Evolutionary conservation across 2,888 invertebrate species (phyloP).

Genomic region (Lepeophtheirus nordmannii): DNA sequence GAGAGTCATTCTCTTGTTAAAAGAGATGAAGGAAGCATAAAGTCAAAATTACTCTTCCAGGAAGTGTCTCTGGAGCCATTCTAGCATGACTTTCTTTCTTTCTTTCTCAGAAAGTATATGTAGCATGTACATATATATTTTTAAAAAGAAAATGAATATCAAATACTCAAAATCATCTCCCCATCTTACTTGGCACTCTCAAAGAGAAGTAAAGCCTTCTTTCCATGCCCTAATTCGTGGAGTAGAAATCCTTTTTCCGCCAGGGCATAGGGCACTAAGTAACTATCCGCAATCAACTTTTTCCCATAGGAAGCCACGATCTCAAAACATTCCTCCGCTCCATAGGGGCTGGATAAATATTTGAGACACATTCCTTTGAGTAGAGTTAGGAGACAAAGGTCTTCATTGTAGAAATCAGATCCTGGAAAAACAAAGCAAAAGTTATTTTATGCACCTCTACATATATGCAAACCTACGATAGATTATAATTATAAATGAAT

Average conservation of each 20-base stretch:
- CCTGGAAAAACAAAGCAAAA: slow-evolving; percentile 18
- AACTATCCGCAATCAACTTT: slow-evolving; percentile 61
- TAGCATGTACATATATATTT: too few species aligned
- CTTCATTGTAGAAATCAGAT: slow-evolving; percentile 46
- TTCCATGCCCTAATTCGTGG: slow-evolving; percentile 49
- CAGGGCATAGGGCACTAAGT: slow-evolving; percentile 66
- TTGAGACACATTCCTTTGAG: slow-evolving; percentile 68
- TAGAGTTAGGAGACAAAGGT: slow-evolving; percentile 54
- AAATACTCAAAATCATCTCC: too few species aligned
- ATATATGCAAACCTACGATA: background rate
- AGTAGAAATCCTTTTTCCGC: slow-evolving; percentile 70
- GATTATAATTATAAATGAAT: too few species aligned
- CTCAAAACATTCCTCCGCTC: slow-evolving; percentile 57
- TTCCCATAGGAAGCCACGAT: slow-evolving; percentile 49
- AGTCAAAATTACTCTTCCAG: too few species aligned
- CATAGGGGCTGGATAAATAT: slow-evolving; percentile 56
- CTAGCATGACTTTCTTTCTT: too few species aligned
- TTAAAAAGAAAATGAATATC: too few species aligned
- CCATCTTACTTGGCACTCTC: slow-evolving; percentile 61
- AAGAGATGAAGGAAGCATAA: too few species aligned
- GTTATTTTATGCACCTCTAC: background rate
- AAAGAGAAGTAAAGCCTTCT: slow-evolving; percentile 52
- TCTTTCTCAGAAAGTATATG: too few species aligned
- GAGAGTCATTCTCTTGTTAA: too few species aligned
- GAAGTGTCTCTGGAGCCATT: too few species aligned